These are phyloP conservation scores for Cerceris ruficornis DNA, from an alignment of 2,888 invertebrate species.

Conservation along the genomic window DNA sequence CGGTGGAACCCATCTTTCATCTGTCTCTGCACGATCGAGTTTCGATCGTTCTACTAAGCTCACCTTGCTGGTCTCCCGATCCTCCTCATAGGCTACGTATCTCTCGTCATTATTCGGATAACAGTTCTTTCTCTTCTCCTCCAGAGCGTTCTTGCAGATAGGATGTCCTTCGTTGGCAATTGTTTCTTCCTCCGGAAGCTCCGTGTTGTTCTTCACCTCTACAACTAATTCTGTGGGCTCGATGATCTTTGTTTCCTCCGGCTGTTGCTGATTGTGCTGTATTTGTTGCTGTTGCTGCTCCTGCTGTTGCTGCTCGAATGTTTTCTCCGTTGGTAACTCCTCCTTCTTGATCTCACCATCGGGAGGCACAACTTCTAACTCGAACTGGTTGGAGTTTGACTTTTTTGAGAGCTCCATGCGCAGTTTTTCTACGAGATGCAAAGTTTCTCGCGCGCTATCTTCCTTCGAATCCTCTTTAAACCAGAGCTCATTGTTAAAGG, in stretches of 20 bases:
- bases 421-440: conserved; percentile 92
- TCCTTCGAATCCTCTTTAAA: conserved; percentile 92
- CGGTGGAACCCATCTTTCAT: conserved; percentile 86
- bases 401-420: conserved; percentile 89
- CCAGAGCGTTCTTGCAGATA: conserved; percentile 66
- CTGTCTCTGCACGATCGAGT: conserved; percentile 82
- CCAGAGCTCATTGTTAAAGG: conserved; percentile 86
- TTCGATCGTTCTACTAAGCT: conserved; percentile 80
- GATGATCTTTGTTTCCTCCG: conserved; percentile 43
- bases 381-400: conserved; percentile 83
- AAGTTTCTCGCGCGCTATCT: conserved; percentile 91
- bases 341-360: conserved; percentile 77
- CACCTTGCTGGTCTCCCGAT: conserved; percentile 79
- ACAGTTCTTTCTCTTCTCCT: conserved; percentile 75
- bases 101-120: conserved; percentile 72
- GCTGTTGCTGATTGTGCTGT: conserved; percentile 15
- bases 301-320: conserved; percentile 38
- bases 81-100: conserved; percentile 76
- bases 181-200: conserved; percentile 29
- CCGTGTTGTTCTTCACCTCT: conserved; percentile 41
- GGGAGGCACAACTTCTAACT: conserved; percentile 80
- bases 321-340: conserved; percentile 48
- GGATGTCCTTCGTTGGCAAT: conserved; percentile 39
- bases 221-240: conserved; percentile 33
- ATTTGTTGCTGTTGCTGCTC: conserved; percentile 22